Evolutionary conservation across 2,113 vertebrate genomes (phyloP), one percentile per base, ranked within the genome.

Genomic region (Pangasianodon gigas): DNA sequence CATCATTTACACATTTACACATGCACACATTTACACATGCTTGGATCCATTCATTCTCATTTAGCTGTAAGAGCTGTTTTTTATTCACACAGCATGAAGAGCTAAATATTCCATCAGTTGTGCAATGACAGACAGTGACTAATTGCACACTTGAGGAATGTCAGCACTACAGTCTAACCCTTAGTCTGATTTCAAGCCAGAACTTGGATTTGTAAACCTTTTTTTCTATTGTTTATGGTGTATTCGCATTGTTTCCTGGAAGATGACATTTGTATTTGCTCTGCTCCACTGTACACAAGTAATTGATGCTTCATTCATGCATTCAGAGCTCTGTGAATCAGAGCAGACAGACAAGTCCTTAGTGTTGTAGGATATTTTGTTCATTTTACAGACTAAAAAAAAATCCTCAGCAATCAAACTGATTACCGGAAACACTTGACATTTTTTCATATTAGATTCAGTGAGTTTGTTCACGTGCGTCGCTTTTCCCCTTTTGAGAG

Each of bases 141-240:
- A 26, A 67, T 79, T 13, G 48, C 74, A 54, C 89, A 90, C 89
- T 87, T 81, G 85, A 86, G 89, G 89, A 90, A 90, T 90, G 89
- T 56, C 83, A 85, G 82, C 48, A 10, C 77, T 65, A 6, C 81
- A 58, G 41, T 26, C 71, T 60, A n/a, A 37, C 54, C 3, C 18
- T 2, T 14, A 32, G 4, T n/a, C 87, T 54, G 18, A 83, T 58
- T 54, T 21, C 51, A 56, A 32, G 52, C 6, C 51, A 77, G 7
- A 46, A 79, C 10, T 18, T 11, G 3, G 16, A 32, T 52, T 37
- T 52, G 3, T 54, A 54, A 21, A 10, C 2, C 19, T 5, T 41
- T 83, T 58, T 5, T 84, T 44, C 26, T 10, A 29, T 7, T 26
- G 75, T 79, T 77, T 24, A 48, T 48, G 44, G 3, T 82, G 51